Percentiles rank a stretch among this genome's conserved stretches.
Conservation (phyloP, 2,113 vertebrate species). For the Meriones unguiculatus region DNA sequence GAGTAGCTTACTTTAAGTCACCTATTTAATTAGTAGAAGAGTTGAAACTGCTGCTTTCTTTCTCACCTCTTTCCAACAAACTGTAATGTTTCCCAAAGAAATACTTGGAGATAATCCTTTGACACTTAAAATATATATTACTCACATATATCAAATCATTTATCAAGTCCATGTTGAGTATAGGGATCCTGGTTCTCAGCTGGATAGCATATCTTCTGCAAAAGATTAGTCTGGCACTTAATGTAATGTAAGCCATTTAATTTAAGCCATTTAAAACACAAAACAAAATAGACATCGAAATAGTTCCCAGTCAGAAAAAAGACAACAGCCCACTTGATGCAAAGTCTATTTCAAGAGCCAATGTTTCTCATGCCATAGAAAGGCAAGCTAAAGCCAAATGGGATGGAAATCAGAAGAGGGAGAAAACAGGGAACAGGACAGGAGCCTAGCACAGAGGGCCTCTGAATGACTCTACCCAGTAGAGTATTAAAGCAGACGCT, state of each 20-base stretch:
- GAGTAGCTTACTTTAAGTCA: slow-evolving; percentile 22
- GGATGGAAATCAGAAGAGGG: no score
- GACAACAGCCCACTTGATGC: slow-evolving; percentile 68
- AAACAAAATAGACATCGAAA: slow-evolving; percentile 45
- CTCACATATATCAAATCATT: slow-evolving; percentile 19
- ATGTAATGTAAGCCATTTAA: no score
- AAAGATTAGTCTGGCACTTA: slow-evolving; percentile 31
- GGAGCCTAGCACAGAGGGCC: no score
- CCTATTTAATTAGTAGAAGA: background rate
- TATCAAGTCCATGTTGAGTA: slow-evolving; percentile 10
- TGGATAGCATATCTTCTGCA: slow-evolving; percentile 35
- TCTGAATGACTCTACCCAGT: no score
- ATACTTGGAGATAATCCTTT: slow-evolving; percentile 28
- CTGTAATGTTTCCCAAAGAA: slow-evolving; percentile 43
- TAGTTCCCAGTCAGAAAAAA: slow-evolving; percentile 64
- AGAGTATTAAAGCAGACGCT: no score
- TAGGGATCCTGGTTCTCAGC: slow-evolving; percentile 15
- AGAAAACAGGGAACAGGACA: no score
- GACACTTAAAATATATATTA: slow-evolving; percentile 38
- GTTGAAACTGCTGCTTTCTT: background rate
- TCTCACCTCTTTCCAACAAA: background rate
- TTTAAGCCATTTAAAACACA: background rate
- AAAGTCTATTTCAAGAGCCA: slow-evolving; percentile 74
- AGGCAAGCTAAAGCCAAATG: slow-evolving; percentile 43
- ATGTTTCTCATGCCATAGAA: slow-evolving; percentile 62